Conservation (phyloP, 2,888 invertebrate genomes). For the Herminia tarsipennalis region DNA sequence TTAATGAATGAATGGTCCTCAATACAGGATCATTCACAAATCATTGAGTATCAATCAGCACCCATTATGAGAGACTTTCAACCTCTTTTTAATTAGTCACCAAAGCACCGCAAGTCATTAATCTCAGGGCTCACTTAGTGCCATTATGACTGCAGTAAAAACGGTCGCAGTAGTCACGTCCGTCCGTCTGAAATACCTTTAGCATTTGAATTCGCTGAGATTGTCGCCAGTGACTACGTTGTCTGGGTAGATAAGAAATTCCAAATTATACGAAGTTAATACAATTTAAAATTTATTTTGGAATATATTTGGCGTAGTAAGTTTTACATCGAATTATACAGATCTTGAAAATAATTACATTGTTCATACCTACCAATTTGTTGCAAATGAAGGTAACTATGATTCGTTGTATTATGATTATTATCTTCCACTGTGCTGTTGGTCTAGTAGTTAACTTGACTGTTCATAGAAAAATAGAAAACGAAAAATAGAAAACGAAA, state of each 20-base stretch:
- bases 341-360: too few species aligned
- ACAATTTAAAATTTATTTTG: conserved; percentile 66
- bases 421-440: too few species aligned
- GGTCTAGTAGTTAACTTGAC: too few species aligned
- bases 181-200: conserved; percentile 34
- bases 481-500: too few species aligned
- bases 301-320: conserved; percentile 44
- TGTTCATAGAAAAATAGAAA: too few species aligned
- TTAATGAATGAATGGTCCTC: neutral
- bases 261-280: conserved; percentile 68
- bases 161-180: conserved; percentile 5
- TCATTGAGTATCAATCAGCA: conserved; percentile 2
- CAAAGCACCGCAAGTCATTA: neutral
- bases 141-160: conserved; percentile 2
- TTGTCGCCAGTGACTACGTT: conserved; percentile 46
- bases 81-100: conserved; percentile 5
- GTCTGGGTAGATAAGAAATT: conserved; percentile 61
- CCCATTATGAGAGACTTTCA: neutral
- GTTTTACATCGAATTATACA: conserved; percentile 11
- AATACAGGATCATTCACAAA: neutral
- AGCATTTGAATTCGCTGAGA: conserved; percentile 39
- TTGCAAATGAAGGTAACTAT: too few species aligned
- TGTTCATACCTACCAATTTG: too few species aligned
- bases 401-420: too few species aligned
- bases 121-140: neutral